A percentile compares a stretch with the other conserved stretches of the same genome.
Evolutionary conservation across 2,888 invertebrate genomes (phyloP).

Genomic region (Choreutis nemorana): DNA sequence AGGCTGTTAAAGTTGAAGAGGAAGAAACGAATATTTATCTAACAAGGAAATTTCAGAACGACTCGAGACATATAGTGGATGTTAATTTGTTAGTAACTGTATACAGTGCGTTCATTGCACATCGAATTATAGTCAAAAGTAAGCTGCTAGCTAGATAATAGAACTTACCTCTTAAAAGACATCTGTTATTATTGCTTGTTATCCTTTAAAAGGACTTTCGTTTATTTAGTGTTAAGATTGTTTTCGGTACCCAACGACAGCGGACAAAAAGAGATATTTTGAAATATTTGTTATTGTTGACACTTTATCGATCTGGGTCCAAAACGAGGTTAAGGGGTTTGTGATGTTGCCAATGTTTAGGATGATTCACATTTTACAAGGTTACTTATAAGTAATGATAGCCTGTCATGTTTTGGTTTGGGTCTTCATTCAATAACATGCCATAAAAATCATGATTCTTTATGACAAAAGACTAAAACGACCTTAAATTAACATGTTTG

Average conservation of each 20-base stretch:
- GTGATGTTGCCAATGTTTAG: too few relatives aligned
- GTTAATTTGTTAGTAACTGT: slow-evolving; percentile 19
- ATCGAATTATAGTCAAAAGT: slow-evolving; percentile 44
- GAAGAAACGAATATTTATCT: too few relatives aligned
- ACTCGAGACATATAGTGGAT: slow-evolving; percentile 23
- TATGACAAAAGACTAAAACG: too few relatives aligned
- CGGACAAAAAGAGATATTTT: slow-evolving; percentile 19
- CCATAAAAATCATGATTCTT: too few relatives aligned
- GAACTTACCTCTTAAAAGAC: slow-evolving; percentile 51
- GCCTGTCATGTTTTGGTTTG: too few relatives aligned
- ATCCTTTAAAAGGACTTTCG: slow-evolving; percentile 57
- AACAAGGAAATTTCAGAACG: slow-evolving; percentile 13
- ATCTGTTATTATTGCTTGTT: slow-evolving; percentile 55
- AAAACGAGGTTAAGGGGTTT: slow-evolving; percentile 37
- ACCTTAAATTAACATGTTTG: too few relatives aligned
- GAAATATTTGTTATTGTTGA: slow-evolving; percentile 49
- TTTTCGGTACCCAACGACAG: slow-evolving; percentile 17
- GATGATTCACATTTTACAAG: too few relatives aligned
- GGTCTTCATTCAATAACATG: too few relatives aligned
- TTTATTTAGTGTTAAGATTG: slow-evolving; percentile 44
- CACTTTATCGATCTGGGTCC: slow-evolving; percentile 47
- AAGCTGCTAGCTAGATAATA: slow-evolving; percentile 39
- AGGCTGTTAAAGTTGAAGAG: too few relatives aligned
- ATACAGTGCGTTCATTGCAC: slow-evolving; percentile 30
- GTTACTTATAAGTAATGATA: too few relatives aligned